Percentiles rank a stretch among this genome's conserved stretches.
phyloP scores from a whole-genome alignment of 2,888 invertebrate species.

The Metalampra italica region DNA sequence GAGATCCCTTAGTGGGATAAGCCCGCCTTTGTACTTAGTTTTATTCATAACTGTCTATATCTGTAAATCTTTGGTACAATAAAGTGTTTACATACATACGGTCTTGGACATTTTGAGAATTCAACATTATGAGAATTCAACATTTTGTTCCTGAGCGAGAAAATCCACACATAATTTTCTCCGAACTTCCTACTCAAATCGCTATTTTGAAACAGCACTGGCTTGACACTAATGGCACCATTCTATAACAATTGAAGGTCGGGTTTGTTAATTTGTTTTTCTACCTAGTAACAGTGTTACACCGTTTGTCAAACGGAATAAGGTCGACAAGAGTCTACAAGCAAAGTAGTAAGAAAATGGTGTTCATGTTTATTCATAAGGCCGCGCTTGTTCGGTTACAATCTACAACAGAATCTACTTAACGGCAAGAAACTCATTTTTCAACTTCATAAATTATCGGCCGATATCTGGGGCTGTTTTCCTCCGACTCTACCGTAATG shows the following conservation, averaged over 20 bases:
- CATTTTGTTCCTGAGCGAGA: background rate
- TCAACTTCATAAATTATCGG: slow-evolving; percentile 73
- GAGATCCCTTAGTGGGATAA: too few species aligned
- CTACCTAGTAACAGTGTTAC: slow-evolving; percentile 19
- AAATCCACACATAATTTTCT: background rate
- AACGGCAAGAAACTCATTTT: slow-evolving; percentile 65
- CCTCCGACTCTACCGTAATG: slow-evolving; percentile 62
- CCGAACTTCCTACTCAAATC: background rate
- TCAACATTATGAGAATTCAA: background rate
- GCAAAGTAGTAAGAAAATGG: slow-evolving; percentile 26
- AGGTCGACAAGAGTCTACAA: slow-evolving; percentile 17
- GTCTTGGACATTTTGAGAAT: too few species aligned
- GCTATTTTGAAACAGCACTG: slow-evolving; percentile 14
- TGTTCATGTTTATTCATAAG: slow-evolving; percentile 58
- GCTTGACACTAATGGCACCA: slow-evolving; percentile 25
- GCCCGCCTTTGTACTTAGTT: too few species aligned
- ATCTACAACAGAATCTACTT: slow-evolving; percentile 56
- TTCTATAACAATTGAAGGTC: slow-evolving; percentile 49
- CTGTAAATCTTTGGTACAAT: too few species aligned
- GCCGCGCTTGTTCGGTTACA: slow-evolving; percentile 44
- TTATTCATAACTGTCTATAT: too few species aligned
- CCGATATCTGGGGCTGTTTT: slow-evolving; percentile 67
- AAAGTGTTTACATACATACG: too few species aligned
- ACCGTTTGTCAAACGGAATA: slow-evolving; percentile 24
- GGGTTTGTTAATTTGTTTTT: slow-evolving; percentile 17